These are phyloP conservation scores for Nomada lathburiana DNA, from an alignment of 2,888 invertebrate genomes.

Conservation along the genomic window DNA sequence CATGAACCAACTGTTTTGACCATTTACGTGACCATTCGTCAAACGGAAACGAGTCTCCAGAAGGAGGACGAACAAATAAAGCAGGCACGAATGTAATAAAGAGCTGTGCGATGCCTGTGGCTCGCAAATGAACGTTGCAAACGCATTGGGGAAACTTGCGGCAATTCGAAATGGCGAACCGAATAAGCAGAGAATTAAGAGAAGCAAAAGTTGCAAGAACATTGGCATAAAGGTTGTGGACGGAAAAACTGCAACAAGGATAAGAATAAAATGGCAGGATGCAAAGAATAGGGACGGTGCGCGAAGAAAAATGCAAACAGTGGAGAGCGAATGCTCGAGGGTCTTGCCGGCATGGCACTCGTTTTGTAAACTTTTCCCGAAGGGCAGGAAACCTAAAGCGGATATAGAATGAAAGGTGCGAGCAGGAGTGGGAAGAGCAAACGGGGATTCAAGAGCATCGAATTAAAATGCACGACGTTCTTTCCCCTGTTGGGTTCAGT, in stretches of 20 bases:
- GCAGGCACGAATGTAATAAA: too few species aligned
- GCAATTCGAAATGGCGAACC: too few species aligned
- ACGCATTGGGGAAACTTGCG: too few species aligned
- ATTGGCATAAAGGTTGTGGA: conserved; percentile 2
- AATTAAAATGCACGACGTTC: conserved; percentile 68
- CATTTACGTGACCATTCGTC: too few species aligned
- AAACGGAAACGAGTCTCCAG: too few species aligned
- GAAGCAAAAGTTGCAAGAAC: conserved; percentile 12
- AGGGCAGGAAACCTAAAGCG: conserved; percentile 46
- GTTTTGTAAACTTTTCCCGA: conserved; percentile 58
- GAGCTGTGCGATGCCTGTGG: too few species aligned
- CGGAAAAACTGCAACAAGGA: background rate
- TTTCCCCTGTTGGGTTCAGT: conserved; percentile 15
- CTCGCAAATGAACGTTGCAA: too few species aligned
- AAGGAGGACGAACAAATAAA: too few species aligned
- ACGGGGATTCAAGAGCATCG: conserved; percentile 41
- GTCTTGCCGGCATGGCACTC: conserved; percentile 39
- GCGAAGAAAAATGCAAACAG: conserved; percentile 26
- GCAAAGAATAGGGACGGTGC: conserved; percentile 11
- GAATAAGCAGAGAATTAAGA: conserved; percentile 7
- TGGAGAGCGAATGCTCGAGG: conserved; percentile 28
- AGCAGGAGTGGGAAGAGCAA: conserved; percentile 18
- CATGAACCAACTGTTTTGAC: too few species aligned
- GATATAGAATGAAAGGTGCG: conserved; percentile 41
- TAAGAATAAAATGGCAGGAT: background rate